These are phyloP conservation scores for Desoria tigrina DNA, from an alignment of 2,888 invertebrate species.

Conservation along the genomic window DNA sequence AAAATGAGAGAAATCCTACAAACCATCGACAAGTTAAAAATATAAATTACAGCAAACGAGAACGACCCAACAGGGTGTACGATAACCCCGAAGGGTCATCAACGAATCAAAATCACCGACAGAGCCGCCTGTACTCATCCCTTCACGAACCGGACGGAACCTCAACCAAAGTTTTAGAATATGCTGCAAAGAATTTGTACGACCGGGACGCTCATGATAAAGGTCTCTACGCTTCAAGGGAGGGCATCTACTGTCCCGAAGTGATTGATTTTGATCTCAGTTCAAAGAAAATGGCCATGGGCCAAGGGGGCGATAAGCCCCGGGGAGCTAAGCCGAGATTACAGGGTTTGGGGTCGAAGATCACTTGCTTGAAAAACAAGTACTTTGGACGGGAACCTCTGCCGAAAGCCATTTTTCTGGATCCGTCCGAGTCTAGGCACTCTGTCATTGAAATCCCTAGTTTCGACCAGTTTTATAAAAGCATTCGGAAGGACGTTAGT, in stretches of 20 bases:
- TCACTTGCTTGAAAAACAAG: slow-evolving; percentile 72
- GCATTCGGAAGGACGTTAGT: slow-evolving; percentile 19
- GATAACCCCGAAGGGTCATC: not conserved
- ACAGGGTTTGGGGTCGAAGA: slow-evolving; percentile 69
- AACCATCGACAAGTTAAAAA: slow-evolving; percentile 56
- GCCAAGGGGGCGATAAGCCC: slow-evolving; percentile 56
- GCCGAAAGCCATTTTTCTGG: slow-evolving; percentile 42
- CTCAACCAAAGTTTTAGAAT: slow-evolving; percentile 45
- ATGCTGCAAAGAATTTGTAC: slow-evolving; percentile 57
- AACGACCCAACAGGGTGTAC: too few species aligned
- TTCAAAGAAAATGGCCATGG: slow-evolving; percentile 59
- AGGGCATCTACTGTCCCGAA: slow-evolving; percentile 50
- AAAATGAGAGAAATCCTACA: slow-evolving; percentile 2
- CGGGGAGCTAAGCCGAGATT: slow-evolving; percentile 60
- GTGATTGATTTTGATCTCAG: slow-evolving; percentile 58
- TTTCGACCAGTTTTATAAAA: slow-evolving; percentile 39
- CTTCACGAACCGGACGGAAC: slow-evolving; percentile 41
- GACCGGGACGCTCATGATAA: slow-evolving; percentile 71
- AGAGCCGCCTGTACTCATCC: slow-evolving; percentile 1
- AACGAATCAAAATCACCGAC: not conserved
- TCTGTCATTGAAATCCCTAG: slow-evolving; percentile 41
- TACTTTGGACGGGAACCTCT: slow-evolving; percentile 72
- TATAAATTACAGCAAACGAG: not conserved
- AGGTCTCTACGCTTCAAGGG: slow-evolving; percentile 69
- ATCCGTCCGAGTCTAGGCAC: slow-evolving; percentile 38